Evolutionary conservation across 2,797 vertebrate species (phyloP).

Genomic region (Gymnothorax reevesii): DNA sequence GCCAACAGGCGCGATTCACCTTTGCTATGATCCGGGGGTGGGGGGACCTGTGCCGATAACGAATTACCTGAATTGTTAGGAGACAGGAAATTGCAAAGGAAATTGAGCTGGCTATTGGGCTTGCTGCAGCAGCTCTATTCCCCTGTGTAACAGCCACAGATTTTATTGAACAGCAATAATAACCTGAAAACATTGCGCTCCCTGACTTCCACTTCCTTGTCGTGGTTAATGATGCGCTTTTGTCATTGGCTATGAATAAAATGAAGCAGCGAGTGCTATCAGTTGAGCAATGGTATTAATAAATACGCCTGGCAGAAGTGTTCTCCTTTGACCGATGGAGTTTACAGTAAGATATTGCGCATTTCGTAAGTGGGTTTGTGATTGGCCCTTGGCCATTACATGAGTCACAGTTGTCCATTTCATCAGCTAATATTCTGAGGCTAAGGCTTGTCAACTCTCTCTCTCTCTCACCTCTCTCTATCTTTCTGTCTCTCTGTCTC

Average conservation of each 20-base stretch:
- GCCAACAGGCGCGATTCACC: background rate
- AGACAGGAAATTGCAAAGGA: conserved; percentile 5
- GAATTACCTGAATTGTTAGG: conserved; percentile 19
- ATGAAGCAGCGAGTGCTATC: background rate
- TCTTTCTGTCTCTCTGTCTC: too few relatives aligned
- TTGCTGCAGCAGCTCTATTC: background rate
- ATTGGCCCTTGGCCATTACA: background rate
- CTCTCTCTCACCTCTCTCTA: too few relatives aligned
- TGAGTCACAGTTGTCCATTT: background rate
- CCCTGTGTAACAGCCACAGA: background rate
- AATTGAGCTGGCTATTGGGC: background rate
- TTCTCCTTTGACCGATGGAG: background rate
- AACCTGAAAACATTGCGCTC: background rate
- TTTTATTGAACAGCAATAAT: background rate
- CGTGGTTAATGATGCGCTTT: background rate
- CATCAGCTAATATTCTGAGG: background rate
- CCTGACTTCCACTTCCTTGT: background rate
- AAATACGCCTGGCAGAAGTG: background rate
- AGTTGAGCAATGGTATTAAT: background rate
- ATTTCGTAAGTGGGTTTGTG: background rate
- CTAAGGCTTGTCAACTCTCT: background rate
- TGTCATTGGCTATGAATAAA: background rate
- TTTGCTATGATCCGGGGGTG: background rate
- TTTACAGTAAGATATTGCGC: background rate
- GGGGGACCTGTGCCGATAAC: background rate